These are phyloP conservation scores for Lophura swinhoii DNA, from an alignment of 2,797 vertebrate species.

Conservation along the genomic window DNA sequence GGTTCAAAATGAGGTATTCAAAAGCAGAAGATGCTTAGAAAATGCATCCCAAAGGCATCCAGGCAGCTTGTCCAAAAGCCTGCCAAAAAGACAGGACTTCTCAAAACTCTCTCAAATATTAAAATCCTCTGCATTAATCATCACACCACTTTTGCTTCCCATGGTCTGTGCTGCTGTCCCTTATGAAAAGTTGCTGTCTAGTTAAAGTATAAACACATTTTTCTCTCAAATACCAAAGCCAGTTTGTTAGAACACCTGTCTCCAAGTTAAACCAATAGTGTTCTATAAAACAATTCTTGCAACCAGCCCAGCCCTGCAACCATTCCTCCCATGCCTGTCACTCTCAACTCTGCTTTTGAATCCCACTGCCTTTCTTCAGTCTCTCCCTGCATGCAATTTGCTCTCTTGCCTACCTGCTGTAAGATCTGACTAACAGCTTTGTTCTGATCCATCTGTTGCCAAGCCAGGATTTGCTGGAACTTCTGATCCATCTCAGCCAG, in stretches of 20 bases:
- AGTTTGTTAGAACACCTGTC: background rate
- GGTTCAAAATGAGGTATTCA: background rate
- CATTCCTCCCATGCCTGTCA: background rate
- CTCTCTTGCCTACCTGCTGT: conserved; percentile 85
- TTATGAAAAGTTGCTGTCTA: background rate
- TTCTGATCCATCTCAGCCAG: conserved; percentile 89
- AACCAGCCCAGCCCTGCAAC: background rate
- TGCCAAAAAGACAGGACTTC: background rate
- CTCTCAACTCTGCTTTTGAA: accelerated
- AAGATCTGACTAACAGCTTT: conserved; percentile 93
- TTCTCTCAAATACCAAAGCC: background rate
- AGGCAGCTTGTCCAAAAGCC: background rate
- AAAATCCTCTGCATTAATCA: background rate
- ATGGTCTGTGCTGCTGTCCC: background rate
- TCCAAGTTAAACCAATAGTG: background rate
- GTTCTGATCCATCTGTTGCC: conserved; percentile 93
- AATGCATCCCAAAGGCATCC: background rate
- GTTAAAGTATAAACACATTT: background rate
- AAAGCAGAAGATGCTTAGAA: background rate
- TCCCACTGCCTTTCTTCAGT: background rate
- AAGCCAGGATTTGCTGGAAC: conserved; percentile 90
- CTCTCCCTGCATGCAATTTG: background rate
- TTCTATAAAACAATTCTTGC: background rate
- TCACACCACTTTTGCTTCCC: background rate
- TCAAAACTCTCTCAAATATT: background rate